Conservation (phyloP, 1,140 invertebrate genomes). For the Zaprionus kolodkinae region DNA sequence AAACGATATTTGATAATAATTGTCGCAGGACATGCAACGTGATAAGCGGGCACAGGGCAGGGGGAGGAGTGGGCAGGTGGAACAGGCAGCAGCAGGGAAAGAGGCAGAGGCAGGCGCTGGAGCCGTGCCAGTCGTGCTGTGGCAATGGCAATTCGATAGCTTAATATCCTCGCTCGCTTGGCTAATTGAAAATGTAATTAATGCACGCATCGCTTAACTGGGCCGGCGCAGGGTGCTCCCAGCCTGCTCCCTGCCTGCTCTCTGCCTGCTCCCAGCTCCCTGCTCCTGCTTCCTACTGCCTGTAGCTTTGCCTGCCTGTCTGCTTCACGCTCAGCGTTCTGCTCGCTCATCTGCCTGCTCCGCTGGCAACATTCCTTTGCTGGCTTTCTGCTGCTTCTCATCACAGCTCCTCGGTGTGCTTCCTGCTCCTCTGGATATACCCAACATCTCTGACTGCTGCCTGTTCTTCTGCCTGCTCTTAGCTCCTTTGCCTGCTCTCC, state of each 20-base stretch:
- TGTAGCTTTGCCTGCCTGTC: background rate
- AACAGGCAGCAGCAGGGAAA: too few relatives aligned
- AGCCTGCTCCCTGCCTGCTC: background rate
- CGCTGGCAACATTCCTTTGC: background rate
- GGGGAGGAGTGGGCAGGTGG: background rate
- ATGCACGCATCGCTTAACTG: slow-evolving; percentile 68
- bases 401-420: too few relatives aligned
- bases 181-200: slow-evolving; percentile 84
- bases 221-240: background rate
- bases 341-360: background rate
- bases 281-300: background rate
- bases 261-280: background rate
- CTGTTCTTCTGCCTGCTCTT: background rate
- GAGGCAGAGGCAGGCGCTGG: background rate
- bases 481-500: background rate
- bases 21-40: slow-evolving; percentile 78
- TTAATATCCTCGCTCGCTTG: slow-evolving; percentile 68
- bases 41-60: slow-evolving; percentile 30
- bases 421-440: too few relatives aligned
- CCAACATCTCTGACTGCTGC: too few relatives aligned
- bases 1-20: slow-evolving; percentile 82
- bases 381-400: too few relatives aligned
- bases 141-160: slow-evolving; percentile 73
- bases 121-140: background rate
- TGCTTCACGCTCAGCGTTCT: background rate